A percentile compares a stretch with the other conserved stretches of the same genome.
These are phyloP conservation scores for Blera fallax DNA, from an alignment of 2,888 invertebrate genomes.

Conservation along the genomic window DNA sequence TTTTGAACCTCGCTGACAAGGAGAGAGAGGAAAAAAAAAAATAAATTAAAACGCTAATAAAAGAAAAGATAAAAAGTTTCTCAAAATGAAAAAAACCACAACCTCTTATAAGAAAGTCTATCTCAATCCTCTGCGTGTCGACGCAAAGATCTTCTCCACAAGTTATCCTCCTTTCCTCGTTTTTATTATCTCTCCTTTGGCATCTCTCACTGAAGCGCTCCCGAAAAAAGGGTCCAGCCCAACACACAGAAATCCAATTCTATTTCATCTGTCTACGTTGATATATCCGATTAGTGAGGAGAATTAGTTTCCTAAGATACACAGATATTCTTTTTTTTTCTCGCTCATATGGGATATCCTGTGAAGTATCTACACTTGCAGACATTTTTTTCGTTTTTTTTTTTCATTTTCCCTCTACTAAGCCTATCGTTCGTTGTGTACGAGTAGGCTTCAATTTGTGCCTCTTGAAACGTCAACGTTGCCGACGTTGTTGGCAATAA, in stretches of 20 bases:
- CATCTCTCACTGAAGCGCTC: neutral
- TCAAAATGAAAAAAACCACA: neutral
- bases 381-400: neutral
- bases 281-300: constrained; percentile 55
- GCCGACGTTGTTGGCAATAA: constrained; percentile 43
- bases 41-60: constrained; percentile 44
- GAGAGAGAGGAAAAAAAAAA: neutral
- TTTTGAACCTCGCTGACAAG: neutral
- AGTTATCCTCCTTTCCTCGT: constrained; percentile 29
- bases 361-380: constrained; percentile 16
- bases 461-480: constrained; percentile 36
- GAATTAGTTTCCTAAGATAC: constrained; percentile 52
- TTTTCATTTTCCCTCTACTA: neutral
- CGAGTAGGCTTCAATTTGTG: neutral
- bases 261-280: constrained; percentile 55
- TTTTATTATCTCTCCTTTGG: constrained; percentile 24
- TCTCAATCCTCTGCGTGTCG: neutral
- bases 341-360: neutral
- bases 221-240: neutral
- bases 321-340: neutral
- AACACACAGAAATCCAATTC: constrained; percentile 39
- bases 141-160: constrained; percentile 2
- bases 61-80: constrained; percentile 33
- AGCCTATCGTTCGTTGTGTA: neutral
- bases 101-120: neutral